phyloP scores from a whole-genome alignment of 2,888 invertebrate species.

The Cepaea hortensis region DNA sequence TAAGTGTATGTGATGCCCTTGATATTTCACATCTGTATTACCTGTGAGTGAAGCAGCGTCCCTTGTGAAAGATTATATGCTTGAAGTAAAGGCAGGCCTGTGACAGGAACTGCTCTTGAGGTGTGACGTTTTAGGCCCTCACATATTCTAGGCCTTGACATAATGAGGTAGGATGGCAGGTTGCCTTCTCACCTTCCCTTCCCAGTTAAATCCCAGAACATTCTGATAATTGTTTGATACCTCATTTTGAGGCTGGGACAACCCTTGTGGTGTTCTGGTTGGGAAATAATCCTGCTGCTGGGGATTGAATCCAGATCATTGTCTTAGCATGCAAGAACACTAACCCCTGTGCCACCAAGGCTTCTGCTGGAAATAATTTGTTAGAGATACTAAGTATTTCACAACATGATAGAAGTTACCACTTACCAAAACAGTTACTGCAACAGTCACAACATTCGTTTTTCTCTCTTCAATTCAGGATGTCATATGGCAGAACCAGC shows the following conservation, averaged over 20 bases:
- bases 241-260: background rate
- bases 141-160: no score
- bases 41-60: no score
- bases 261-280: background rate
- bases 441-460: background rate
- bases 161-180: background rate
- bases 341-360: background rate
- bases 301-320: background rate
- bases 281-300: background rate
- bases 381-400: background rate
- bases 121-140: background rate
- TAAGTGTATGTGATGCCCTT: no score
- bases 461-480: constrained; percentile 82
- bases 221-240: background rate
- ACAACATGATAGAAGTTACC: background rate
- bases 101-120: no score
- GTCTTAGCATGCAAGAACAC: no score
- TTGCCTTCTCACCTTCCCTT: background rate
- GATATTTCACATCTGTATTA: no score
- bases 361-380: background rate
- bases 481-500: constrained; percentile 89
- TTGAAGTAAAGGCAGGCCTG: no score
- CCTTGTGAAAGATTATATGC: no score
- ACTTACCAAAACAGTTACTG: background rate
- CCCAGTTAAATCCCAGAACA: background rate